A percentile compares a stretch with the other conserved stretches of the same genome.
These are phyloP conservation scores for Heterodera schachtii DNA, from an alignment of 1,140 invertebrate genomes.

Conservation along the genomic window DNA sequence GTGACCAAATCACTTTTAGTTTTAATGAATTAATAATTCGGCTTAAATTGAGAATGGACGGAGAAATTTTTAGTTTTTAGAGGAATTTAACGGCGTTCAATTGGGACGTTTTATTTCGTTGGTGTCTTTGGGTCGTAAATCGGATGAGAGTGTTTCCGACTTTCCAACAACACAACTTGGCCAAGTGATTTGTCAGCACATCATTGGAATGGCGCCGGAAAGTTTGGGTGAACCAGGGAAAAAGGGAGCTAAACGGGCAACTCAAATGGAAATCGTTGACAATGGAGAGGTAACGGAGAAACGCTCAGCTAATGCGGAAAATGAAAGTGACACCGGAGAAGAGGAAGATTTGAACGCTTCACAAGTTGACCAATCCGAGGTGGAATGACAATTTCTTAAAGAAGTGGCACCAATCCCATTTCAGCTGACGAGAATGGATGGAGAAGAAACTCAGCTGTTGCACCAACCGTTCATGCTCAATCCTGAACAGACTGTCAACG, in stretches of 20 bases:
- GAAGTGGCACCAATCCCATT: too few relatives aligned
- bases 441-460: slow-evolving; percentile 58
- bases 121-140: slow-evolving; percentile 41
- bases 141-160: neutral
- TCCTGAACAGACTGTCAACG: slow-evolving; percentile 56
- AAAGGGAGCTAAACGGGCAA: neutral
- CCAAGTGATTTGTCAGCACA: slow-evolving; percentile 62
- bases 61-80: too few relatives aligned
- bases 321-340: slow-evolving; percentile 15
- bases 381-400: neutral
- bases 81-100: slow-evolving; percentile 44
- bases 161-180: slow-evolving; percentile 54
- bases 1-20: too few relatives aligned
- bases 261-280: neutral
- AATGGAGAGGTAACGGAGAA: neutral
- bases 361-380: slow-evolving; percentile 45
- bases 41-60: too few relatives aligned
- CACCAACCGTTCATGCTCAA: slow-evolving; percentile 63
- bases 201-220: slow-evolving; percentile 61
- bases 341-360: slow-evolving; percentile 35
- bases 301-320: slow-evolving; percentile 5
- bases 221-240: slow-evolving; percentile 38
- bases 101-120: slow-evolving; percentile 58
- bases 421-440: slow-evolving; percentile 20
- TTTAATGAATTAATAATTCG: too few relatives aligned